phyloP scores from a whole-genome alignment of 2,888 invertebrate genomes.

The Eremobia ochroleuca region DNA sequence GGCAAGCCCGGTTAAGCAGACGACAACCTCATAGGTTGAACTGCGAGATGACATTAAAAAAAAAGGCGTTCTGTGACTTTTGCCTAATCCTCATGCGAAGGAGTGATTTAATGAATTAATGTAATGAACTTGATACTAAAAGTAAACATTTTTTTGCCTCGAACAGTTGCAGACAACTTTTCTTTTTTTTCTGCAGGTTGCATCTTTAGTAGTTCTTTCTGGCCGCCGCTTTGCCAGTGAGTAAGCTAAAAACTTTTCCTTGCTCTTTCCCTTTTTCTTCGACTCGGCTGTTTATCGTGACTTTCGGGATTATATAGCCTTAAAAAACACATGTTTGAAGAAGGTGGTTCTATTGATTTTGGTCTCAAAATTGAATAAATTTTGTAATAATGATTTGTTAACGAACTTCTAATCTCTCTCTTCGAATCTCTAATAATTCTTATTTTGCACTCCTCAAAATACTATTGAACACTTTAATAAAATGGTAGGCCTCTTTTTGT shows the following conservation, averaged over 20 bases:
- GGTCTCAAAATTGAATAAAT: neutral
- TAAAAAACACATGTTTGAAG: slow-evolving; percentile 5
- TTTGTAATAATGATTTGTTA: no score
- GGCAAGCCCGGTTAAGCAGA: no score
- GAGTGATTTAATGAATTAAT: neutral
- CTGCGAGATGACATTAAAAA: no score
- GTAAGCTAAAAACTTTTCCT: slow-evolving; percentile 36
- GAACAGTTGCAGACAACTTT: neutral
- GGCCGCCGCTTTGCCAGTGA: slow-evolving; percentile 29
- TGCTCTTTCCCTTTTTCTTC: slow-evolving; percentile 25
- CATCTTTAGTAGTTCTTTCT: slow-evolving; percentile 21
- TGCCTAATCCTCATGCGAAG: neutral
- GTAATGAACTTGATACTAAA: neutral
- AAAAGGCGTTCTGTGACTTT: no score
- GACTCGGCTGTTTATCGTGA: slow-evolving; percentile 16
- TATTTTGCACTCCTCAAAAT: no score
- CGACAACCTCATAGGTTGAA: no score
- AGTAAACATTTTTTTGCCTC: neutral
- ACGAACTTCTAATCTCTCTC: no score
- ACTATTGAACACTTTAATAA: no score
- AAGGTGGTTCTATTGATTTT: neutral
- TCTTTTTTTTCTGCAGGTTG: neutral
- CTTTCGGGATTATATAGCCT: slow-evolving; percentile 23
- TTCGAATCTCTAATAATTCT: no score
- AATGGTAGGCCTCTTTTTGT: no score